Base-by-base conservation (phyloP, 2,888 invertebrate genomes). In the Labia minor region DNA sequence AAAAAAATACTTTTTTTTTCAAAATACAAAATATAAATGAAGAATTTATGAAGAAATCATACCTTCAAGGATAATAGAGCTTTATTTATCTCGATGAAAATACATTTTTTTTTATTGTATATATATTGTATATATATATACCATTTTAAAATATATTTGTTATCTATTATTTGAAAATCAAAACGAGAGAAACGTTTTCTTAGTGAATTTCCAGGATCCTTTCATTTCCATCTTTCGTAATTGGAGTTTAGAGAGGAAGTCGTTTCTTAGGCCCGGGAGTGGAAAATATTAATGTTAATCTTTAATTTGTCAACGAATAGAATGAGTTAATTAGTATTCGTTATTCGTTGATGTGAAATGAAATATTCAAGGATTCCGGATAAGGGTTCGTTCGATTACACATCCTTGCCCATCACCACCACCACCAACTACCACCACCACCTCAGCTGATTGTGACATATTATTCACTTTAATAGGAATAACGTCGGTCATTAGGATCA, bases 321-420 rank as follows among this genome's bases (percentile, higher is more conserved):
- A 16, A 49, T 49, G 49, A 49, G 16, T 14, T 49, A 49, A 49
- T 49, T 49, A 49, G 49, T 49, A 49, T 49, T 49, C 49, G 49
- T 3, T 4, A 49, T 8, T 33, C 33, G 33, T 49, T 49, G 49
- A 49, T 14, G 49, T 49, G 49, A 49, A 49, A 49, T 49, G n/a
- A 49, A 49, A 16, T 49, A 49, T 49, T 49, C 49, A 49, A 49
- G 49, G 49, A 26, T 49, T 49, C 49, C 49, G 49, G 49, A 49
- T 49, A 49, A 49, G 49, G 49, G 49, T 49, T 49, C 49, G 49
- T 49, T 49, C 49, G 49, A 49, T 49, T 49, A 49, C 49, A 49
- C 49, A 49, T 49, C 49, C 49, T 49, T 26, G 26, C 26, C 8
- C 8, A 8, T 14, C 49, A 8, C 49, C 49, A 3, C n/a, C n/a